phyloP scores from a whole-genome alignment of 2,888 invertebrate genomes.

The Subacronicta megacephala region DNA sequence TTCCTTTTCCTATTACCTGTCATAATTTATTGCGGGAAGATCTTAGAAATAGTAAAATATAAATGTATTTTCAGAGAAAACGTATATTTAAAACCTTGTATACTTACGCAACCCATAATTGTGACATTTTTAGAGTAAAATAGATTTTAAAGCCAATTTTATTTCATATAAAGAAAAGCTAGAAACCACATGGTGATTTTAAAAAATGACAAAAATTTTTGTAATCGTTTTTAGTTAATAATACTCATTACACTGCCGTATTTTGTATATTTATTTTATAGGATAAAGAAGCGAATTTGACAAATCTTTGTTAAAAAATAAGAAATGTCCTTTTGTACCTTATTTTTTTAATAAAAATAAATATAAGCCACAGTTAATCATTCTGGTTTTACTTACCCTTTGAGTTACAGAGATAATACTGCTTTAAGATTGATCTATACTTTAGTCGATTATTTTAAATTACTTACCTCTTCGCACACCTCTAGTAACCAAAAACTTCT shows the following conservation, averaged over 20 bases:
- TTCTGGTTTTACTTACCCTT: slow-evolving; percentile 17
- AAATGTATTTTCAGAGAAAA: slow-evolving; percentile 18
- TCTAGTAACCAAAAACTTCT: too few relatives aligned
- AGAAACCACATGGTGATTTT: slow-evolving; percentile 57
- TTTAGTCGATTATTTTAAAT: not conserved
- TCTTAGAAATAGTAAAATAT: slow-evolving; percentile 25
- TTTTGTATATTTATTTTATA: slow-evolving; percentile 63
- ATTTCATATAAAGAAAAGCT: slow-evolving; percentile 39
- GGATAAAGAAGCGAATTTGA: slow-evolving; percentile 51
- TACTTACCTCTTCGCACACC: not conserved
- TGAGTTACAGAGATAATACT: not conserved
- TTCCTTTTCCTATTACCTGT: slow-evolving; percentile 40
- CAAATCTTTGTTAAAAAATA: slow-evolving; percentile 55
- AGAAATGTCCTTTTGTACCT: slow-evolving; percentile 81
- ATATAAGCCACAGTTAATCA: slow-evolving; percentile 55
- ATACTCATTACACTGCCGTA: slow-evolving; percentile 67
- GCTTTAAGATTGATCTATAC: too few relatives aligned
- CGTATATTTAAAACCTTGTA: slow-evolving; percentile 1
- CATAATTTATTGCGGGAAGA: slow-evolving; percentile 42
- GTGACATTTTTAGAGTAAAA: slow-evolving; percentile 26
- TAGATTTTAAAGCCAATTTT: slow-evolving; percentile 22
- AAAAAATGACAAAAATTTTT: slow-evolving; percentile 50
- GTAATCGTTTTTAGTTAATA: slow-evolving; percentile 56
- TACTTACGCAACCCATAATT: slow-evolving; percentile 13
- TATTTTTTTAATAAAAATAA: slow-evolving; percentile 74